Percentiles rank a stretch among this genome's conserved stretches.
Conservation (phyloP, 2,113 vertebrate species). For the Clarias magur region DNA sequence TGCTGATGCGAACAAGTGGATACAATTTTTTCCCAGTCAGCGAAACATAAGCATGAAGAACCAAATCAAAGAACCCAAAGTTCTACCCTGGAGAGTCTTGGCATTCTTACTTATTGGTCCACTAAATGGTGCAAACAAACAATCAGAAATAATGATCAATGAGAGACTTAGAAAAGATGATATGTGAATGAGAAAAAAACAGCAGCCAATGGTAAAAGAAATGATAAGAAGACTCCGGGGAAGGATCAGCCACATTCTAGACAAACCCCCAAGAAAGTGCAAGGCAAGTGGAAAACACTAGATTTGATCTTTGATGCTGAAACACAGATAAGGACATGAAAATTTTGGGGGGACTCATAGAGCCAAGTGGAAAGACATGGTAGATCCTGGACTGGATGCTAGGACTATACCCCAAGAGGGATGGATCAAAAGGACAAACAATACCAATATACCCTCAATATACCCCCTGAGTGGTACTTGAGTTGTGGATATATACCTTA, state of each 20-base stretch:
- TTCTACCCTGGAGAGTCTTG: background rate
- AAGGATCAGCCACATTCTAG: background rate
- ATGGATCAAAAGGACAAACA: background rate
- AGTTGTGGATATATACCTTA: background rate
- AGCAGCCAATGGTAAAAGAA: background rate
- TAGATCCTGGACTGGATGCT: background rate
- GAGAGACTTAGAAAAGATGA: background rate
- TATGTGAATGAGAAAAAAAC: background rate
- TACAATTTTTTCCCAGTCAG: slow-evolving; percentile 23
- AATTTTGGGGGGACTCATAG: background rate
- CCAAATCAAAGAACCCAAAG: background rate
- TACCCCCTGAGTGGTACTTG: too few relatives aligned
- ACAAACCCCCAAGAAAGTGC: slow-evolving; percentile 1
- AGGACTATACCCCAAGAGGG: background rate
- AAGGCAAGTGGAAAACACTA: background rate
- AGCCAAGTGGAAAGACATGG: background rate
- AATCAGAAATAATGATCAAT: background rate
- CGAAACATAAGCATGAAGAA: background rate
- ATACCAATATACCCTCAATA: background rate
- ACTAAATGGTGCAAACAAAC: background rate
- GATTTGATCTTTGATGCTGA: background rate
- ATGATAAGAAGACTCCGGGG: background rate
- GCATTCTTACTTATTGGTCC: background rate
- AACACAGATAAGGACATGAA: background rate
- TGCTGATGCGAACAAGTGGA: slow-evolving; percentile 1